A percentile compares a stretch with the other conserved stretches of the same genome.
Evolutionary conservation across 1,140 invertebrate species (phyloP).

Genomic region (Cataglyphis hispanica): DNA sequence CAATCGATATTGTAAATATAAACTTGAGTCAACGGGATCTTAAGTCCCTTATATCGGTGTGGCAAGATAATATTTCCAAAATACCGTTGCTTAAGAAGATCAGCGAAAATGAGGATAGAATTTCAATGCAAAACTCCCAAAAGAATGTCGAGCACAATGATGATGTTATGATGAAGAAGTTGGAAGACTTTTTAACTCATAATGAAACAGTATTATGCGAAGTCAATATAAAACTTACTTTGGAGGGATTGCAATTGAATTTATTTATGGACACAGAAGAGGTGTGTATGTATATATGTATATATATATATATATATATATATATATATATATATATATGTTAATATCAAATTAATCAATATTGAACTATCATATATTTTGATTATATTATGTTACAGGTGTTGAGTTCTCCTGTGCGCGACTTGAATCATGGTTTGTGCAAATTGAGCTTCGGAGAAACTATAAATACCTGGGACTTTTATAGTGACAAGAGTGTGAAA

Average conservation of each 20-base stretch:
- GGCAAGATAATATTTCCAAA: constrained; percentile 89
- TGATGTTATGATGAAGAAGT: constrained; percentile 89
- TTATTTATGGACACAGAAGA: constrained; percentile 92
- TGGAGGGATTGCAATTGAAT: constrained; percentile 90
- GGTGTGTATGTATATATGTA: constrained; percentile 73
- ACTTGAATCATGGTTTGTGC: constrained; percentile 91
- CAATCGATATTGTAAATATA: constrained; percentile 89
- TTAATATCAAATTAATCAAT: constrained; percentile 5
- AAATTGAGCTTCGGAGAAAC: constrained; percentile 91
- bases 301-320: neutral
- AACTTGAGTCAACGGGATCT: constrained; percentile 92
- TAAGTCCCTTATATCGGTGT: constrained; percentile 90
- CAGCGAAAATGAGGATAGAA: constrained; percentile 57
- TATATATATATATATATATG: neutral
- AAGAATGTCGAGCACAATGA: constrained; percentile 73
- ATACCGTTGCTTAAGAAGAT: constrained; percentile 61
- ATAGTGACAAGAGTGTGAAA: constrained; percentile 91
- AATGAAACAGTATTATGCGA: constrained; percentile 87
- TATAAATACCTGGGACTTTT: constrained; percentile 88
- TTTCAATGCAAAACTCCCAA: constrained; percentile 14
- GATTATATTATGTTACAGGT: constrained; percentile 81
- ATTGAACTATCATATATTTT: neutral
- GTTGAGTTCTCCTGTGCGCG: constrained; percentile 91
- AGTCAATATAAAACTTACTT: constrained; percentile 88
- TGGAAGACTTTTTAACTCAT: constrained; percentile 92